Conservation (phyloP, 2,888 invertebrate genomes). For the Trilocha varians region DNA sequence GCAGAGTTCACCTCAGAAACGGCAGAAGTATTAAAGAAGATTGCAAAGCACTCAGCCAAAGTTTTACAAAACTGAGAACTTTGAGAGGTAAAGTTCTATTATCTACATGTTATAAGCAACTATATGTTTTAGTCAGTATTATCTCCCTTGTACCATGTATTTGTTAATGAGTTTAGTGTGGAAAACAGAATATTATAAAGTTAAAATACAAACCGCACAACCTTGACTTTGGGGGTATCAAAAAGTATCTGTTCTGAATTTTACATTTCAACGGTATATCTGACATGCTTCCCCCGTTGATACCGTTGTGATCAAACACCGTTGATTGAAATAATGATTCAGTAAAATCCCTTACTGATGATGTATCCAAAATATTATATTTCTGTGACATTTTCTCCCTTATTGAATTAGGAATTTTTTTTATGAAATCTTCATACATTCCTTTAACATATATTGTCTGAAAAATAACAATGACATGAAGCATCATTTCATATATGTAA, state of each 20-base stretch:
- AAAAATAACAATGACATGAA: no score
- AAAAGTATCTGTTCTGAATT: constrained; percentile 60
- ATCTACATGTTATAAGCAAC: no score
- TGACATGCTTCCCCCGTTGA: constrained; percentile 73
- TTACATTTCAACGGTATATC: constrained; percentile 60
- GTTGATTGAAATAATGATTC: constrained; percentile 40
- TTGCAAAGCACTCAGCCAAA: no score
- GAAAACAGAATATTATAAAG: background rate
- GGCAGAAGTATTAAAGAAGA: no score
- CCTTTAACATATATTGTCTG: constrained; percentile 34
- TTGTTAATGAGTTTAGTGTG: background rate
- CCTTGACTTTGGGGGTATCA: constrained; percentile 78
- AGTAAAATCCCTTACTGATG: constrained; percentile 34
- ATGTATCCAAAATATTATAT: constrained; percentile 40
- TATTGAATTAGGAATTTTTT: constrained; percentile 21
- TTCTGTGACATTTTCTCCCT: constrained; percentile 18
- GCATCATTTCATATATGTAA: no score
- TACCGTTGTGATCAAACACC: constrained; percentile 30
- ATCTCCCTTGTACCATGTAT: background rate
- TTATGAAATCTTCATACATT: constrained; percentile 27
- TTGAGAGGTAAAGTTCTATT: no score
- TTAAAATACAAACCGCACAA: constrained; percentile 28
- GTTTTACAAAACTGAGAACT: no score
- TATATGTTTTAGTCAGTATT: no score
- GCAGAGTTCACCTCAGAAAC: no score